These are phyloP conservation scores for Callorhinus ursinus DNA, from an alignment of 2,113 vertebrate genomes.

Conservation along the genomic window DNA sequence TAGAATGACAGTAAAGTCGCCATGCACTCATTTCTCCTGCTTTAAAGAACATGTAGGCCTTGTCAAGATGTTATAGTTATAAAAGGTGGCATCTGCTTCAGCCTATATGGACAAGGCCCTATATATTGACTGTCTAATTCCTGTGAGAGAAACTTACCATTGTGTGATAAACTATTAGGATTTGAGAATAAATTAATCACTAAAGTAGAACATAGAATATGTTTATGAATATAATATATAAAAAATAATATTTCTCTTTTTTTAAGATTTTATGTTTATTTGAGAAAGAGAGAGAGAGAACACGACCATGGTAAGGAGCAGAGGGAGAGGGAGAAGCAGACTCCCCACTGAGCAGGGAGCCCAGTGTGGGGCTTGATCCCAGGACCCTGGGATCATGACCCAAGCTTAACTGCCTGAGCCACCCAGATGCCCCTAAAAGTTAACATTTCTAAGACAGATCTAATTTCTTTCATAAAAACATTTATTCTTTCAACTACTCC, in stretches of 20 bases:
- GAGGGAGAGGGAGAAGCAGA: no score
- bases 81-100: not conserved
- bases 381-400: no score
- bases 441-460: not conserved
- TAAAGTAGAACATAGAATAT: not conserved
- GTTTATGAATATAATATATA: not conserved
- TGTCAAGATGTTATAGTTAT: not conserved
- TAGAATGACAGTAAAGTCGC: not conserved
- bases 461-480: not conserved
- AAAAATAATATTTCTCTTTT: no score
- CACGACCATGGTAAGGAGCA: no score
- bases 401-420: not conserved
- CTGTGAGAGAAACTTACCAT: not conserved
- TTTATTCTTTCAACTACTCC: not conserved
- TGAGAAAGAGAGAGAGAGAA: no score
- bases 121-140: not conserved
- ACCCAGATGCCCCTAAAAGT: not conserved
- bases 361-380: no score
- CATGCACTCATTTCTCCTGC: not conserved
- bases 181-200: not conserved
- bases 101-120: not conserved
- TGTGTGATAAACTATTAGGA: not conserved
- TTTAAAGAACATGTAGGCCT: not conserved
- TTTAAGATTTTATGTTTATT: no score
- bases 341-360: no score